A percentile compares a stretch with the other conserved stretches of the same genome.
Evolutionary conservation across 2,113 vertebrate genomes (phyloP).

Genomic region (Polyodon spathula): DNA sequence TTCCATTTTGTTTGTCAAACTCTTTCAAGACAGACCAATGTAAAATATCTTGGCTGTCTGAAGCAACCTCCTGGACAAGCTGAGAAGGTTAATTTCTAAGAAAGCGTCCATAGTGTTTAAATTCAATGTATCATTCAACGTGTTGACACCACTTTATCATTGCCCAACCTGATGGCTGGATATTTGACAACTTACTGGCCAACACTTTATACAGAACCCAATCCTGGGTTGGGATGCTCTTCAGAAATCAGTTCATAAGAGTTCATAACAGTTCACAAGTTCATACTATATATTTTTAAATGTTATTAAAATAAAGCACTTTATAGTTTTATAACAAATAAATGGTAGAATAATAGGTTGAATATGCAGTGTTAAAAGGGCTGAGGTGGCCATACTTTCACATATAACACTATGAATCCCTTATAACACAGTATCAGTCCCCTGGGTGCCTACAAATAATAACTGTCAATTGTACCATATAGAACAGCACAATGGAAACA

Average conservation of each 20-base stretch:
- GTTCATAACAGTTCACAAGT: too few species aligned
- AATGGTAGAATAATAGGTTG: slow-evolving; percentile 13
- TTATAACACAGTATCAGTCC: slow-evolving; percentile 22
- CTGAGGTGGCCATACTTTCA: slow-evolving; percentile 13
- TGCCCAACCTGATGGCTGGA: slow-evolving; percentile 37
- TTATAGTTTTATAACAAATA: slow-evolving; percentile 7
- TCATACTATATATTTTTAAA: too few species aligned
- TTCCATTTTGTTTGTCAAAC: slow-evolving; percentile 46
- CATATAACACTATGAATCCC: slow-evolving; percentile 31
- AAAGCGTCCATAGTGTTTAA: background rate
- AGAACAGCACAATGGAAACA: slow-evolving; percentile 20
- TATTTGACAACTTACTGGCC: slow-evolving; percentile 42
- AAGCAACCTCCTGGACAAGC: slow-evolving; percentile 36
- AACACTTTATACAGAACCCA: too few species aligned
- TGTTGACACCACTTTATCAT: background rate
- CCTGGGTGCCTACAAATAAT: slow-evolving; percentile 16
- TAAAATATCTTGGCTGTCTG: slow-evolving; percentile 36
- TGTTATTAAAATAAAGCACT: background rate
- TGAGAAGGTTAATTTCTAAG: background rate
- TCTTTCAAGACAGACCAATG: slow-evolving; percentile 47
- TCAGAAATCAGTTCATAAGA: too few species aligned
- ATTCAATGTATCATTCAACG: background rate
- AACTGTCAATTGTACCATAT: slow-evolving; percentile 1
- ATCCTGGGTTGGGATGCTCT: too few species aligned
- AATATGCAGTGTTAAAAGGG: slow-evolving; percentile 11